phyloP scores from a whole-genome alignment of 2,113 vertebrate genomes.

The Nymphicus hollandicus region DNA sequence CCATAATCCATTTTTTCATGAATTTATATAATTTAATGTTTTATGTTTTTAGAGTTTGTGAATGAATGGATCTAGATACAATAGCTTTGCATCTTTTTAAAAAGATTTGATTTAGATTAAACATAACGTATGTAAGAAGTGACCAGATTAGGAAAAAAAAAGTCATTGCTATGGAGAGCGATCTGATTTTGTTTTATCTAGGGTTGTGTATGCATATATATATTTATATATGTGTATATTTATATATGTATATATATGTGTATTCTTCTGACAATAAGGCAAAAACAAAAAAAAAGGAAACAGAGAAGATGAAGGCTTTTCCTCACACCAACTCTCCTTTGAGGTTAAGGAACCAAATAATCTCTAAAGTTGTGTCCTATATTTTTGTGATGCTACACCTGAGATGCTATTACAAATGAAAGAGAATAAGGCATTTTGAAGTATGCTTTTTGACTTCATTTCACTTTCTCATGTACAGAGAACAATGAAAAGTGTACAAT shows the following conservation, averaged over 20 bases:
- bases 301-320: not conserved
- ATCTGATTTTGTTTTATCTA: not conserved
- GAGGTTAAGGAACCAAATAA: slow-evolving; percentile 26
- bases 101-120: not conserved
- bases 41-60: not conserved
- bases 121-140: not conserved
- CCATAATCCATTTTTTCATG: not conserved
- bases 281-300: not conserved
- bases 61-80: not conserved
- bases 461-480: not conserved
- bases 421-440: slow-evolving; percentile 3
- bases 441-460: not conserved
- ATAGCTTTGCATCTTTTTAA: not conserved
- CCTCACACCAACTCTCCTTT: not conserved
- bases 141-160: not conserved
- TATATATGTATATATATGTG: not conserved
- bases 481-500: not conserved
- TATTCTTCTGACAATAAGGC: not conserved
- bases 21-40: not conserved
- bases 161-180: not conserved
- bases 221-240: not conserved
- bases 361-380: slow-evolving; percentile 3
- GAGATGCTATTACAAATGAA: not conserved
- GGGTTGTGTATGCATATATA: not conserved
- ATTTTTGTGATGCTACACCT: not conserved